Conservation (phyloP, 2,113 vertebrate genomes). For the Myxocyprinus asiaticus region DNA sequence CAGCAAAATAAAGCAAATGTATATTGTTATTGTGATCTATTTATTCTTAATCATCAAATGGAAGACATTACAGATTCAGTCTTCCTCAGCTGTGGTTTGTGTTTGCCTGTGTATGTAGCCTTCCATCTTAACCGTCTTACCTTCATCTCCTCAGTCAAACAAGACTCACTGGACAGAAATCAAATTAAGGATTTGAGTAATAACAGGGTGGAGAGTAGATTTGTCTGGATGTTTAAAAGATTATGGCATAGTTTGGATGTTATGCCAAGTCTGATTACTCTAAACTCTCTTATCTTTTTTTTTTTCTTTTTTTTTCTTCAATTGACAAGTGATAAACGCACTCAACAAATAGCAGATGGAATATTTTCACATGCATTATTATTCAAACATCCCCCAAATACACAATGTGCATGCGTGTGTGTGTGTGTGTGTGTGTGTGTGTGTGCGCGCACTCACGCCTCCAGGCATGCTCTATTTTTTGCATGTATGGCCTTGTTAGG, state of each 20-base stretch:
- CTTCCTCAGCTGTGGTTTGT: neutral
- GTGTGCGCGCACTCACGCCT: neutral
- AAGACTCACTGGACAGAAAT: constrained; percentile 17
- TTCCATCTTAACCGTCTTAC: neutral
- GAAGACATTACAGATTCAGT: neutral
- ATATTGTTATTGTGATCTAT: neutral
- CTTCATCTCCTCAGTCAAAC: constrained; percentile 7
- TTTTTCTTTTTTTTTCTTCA: neutral
- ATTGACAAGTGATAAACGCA: neutral
- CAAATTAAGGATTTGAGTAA: constrained; percentile 33
- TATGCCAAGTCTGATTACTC: constrained; percentile 4
- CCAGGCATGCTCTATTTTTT: constrained; percentile 8
- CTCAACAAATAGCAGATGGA: neutral
- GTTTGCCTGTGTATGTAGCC: neutral
- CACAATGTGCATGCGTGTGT: neutral
- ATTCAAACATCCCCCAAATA: neutral
- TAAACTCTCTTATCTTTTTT: no score
- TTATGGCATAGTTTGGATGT: neutral
- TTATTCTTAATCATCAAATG: neutral
- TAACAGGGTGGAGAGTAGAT: constrained; percentile 17
- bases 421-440: neutral
- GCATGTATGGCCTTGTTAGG: neutral
- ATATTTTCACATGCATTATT: neutral
- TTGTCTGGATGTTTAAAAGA: constrained; percentile 6
- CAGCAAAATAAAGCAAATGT: constrained; percentile 38